Base-by-base conservation (phyloP, 2,797 vertebrate genomes). In the Taenioides sp. region DNA sequence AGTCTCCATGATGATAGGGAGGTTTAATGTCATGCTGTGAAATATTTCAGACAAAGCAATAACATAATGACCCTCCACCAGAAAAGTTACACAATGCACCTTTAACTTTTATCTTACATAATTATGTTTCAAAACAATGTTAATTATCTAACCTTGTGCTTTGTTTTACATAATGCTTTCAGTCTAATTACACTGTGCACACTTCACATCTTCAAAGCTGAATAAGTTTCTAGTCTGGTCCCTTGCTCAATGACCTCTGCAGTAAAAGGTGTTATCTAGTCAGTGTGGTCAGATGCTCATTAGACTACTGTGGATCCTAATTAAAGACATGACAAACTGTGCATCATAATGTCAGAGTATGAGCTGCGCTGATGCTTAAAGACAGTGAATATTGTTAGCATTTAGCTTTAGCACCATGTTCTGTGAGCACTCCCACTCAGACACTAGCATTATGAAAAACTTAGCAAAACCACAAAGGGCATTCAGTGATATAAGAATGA, bases 261-360 rank as follows among this genome's bases (percentile, higher is more conserved):
- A 28, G 23, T 50, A 22, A 50, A 69, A 69, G 61, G 69, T 66
- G n/a, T 20, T 70, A 10, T 23, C 3, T 34, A 57, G 67, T 73
- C 72, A 61, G 60, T 71, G 69, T 23, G 3, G 79, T 84, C 62
- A 67, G 65, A 67, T 5, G 16, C 78, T 71, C 37, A 77, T 81
- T 69, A 77, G 65, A 52, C 43, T 17, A 4, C n/a, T 34, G 28
- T 55, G 67, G 65, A 73, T 65, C 49, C 59, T 57, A 43, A 55
- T 81, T 80, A 72, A 74, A 65, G 6, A 43, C 69, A 40, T 82
- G 75, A 82, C 61, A 76, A 74, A 78, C 71, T 22, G 10, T 63
- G 58, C 72, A 43, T 76, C 79, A 74, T 78, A 67, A 78, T 70
- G 73, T 20, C 61, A 31, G 72, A 71, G 63, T 77, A 72, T 84